Evolutionary conservation across 1,140 invertebrate genomes (phyloP), one percentile per base, ranked within the genome.

Genomic region (Bombus superbus): DNA sequence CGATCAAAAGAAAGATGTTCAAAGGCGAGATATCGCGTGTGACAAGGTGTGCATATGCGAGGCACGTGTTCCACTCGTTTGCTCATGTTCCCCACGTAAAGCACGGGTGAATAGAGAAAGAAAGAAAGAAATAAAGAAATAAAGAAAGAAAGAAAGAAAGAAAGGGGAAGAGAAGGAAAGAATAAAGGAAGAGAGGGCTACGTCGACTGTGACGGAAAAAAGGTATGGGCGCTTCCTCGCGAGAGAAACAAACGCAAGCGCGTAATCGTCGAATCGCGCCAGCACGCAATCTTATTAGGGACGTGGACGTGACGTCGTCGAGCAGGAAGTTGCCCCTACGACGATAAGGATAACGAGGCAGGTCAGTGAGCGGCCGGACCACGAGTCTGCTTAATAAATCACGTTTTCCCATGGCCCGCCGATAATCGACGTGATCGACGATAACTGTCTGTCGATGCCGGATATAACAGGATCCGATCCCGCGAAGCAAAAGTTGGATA

Each of bases 311-410:
- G 87, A 83, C 73, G 53, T 64, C 53, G 68, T 35, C 40, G 72
- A 90, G 88, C 89, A 90, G 89, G 89, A 90, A 90, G 89, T 75
- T 90, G 81, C 38, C 81, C 76, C 77, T 76, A 68, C 79, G 86
- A 59, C 89, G 88, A 87, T 90, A 90, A 90, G 89, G 89, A 90
- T 90, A 90, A 90, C 89, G 88, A 90, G 89, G 89, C 88, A 88
- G 86, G 89, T 90, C 89, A 90, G 89, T 76, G 88, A 90, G 88
- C 88, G 84, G 74, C 64, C 59, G 81, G 89, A 81, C 88, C 88
- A 90, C 86, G 78, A 87, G 82, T 75, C 35, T 68, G 79, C 78
- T 90, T 90, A 90, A 90, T 90, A 90, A 90, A 90, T 90, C 89
- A 90, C 89, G 88, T 90, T 90, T 90, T 90, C 78, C 89, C 81